Percentiles rank a stretch among this genome's conserved stretches.
Evolutionary conservation across 2,113 vertebrate genomes (phyloP).

Genomic region (zebrafish (Danio rerio)): DNA sequence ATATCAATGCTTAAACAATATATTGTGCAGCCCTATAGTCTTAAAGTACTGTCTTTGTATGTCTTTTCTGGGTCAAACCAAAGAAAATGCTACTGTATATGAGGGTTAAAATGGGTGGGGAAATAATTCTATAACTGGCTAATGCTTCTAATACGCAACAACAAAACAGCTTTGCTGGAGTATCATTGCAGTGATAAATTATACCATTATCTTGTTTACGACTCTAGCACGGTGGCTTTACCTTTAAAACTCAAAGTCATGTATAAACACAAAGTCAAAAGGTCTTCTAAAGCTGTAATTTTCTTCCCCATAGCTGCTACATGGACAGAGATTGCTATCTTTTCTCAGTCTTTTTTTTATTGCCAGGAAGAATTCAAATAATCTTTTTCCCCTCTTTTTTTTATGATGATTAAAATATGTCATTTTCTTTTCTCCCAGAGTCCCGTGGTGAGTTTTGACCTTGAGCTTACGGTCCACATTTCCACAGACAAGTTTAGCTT

Average conservation of each 20-base stretch:
- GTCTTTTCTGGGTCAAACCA: too few relatives aligned
- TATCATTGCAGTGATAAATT: neutral
- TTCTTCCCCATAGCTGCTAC: neutral
- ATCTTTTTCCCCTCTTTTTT: conserved; percentile 4
- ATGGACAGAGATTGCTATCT: conserved; percentile 20
- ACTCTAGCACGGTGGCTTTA: neutral
- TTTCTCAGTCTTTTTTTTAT: conserved; percentile 34
- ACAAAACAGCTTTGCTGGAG: conserved; percentile 24
- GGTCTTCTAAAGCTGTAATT: conserved; percentile 11
- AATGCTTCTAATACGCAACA: neutral
- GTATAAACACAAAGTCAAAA: conserved; percentile 21
- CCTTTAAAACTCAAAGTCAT: neutral
- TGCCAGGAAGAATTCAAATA: conserved; percentile 16
- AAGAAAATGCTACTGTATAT: too few relatives aligned
- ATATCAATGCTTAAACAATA: too few relatives aligned
- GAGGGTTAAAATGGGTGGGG: neutral
- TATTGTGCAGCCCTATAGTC: too few relatives aligned
- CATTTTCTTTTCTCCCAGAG: neutral
- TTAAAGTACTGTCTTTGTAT: too few relatives aligned
- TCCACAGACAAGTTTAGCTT: conserved; percentile 22
- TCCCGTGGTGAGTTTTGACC: conserved; percentile 38
- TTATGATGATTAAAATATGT: conserved; percentile 34
- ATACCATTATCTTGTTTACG: conserved; percentile 30
- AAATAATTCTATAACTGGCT: conserved; percentile 28
- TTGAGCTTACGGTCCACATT: conserved; percentile 16